These are phyloP conservation scores for Garrulus glandarius DNA, from an alignment of 2,797 vertebrate species.

Conservation along the genomic window DNA sequence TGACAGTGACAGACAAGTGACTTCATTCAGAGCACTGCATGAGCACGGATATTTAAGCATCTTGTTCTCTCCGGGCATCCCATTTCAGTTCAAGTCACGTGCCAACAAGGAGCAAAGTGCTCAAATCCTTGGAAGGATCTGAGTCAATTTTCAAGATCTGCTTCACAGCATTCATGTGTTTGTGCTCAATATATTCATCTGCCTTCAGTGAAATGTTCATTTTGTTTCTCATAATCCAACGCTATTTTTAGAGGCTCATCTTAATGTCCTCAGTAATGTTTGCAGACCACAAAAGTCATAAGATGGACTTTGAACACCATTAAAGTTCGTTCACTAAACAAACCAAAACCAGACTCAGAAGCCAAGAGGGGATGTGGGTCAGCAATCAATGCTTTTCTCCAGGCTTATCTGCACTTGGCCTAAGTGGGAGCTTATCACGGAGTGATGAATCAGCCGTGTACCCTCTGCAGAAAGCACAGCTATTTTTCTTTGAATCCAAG, in stretches of 20 bases:
- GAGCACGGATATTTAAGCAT: not conserved
- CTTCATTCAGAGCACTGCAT: not conserved
- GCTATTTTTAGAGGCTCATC: slow-evolving; percentile 3
- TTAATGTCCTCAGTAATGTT: not conserved
- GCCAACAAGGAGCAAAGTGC: not conserved
- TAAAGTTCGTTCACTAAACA: not conserved
- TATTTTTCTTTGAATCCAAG: not conserved
- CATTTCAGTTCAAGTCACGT: not conserved
- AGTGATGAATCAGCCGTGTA: not conserved
- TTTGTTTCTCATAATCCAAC: not conserved
- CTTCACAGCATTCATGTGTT: not conserved
- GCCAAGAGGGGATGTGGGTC: not conserved
- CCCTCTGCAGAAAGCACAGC: not conserved
- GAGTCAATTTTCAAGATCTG: not conserved
- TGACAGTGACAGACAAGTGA: not conserved
- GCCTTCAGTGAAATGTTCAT: not conserved
- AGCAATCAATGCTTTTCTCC: not conserved
- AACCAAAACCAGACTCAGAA: slow-evolving; percentile 18
- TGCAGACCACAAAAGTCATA: not conserved
- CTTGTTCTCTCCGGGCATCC: not conserved
- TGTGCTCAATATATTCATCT: not conserved
- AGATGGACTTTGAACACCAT: slow-evolving; percentile 21
- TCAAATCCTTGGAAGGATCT: not conserved
- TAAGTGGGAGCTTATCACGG: not conserved
- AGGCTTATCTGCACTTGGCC: not conserved